Percentiles rank a stretch among this genome's conserved stretches.
These are phyloP conservation scores for human DNA, from an alignment of 2,113 vertebrate genomes.

Conservation along the genomic window DNA sequence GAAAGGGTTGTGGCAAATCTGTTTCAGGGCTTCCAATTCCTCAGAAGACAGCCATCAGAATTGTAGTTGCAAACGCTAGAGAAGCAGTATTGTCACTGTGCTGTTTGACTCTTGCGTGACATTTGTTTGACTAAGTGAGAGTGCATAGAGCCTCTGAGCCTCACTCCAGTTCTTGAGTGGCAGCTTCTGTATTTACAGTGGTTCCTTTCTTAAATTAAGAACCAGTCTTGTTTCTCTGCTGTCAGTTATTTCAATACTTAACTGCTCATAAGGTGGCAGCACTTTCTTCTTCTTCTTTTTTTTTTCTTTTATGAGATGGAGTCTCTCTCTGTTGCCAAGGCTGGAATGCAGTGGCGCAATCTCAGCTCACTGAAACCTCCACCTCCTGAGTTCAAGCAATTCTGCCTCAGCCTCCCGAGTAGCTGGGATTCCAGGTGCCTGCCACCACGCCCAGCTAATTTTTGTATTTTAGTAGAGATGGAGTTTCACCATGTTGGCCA, in stretches of 20 bases:
- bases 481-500: no score
- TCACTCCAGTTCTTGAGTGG: neutral
- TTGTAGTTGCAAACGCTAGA: neutral
- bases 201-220: neutral
- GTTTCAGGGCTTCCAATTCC: neutral
- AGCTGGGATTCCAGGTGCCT: no score
- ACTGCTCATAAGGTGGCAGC: neutral
- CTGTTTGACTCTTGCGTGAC: neutral
- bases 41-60: neutral
- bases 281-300: neutral
- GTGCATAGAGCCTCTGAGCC: neutral
- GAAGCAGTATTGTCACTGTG: neutral
- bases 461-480: no score
- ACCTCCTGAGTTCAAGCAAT: no score
- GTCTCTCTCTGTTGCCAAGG: no score
- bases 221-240: slow-evolving; percentile 16
- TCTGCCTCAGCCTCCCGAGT: no score
- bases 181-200: slow-evolving; percentile 45
- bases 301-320: no score
- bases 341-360: no score
- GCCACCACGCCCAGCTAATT: no score
- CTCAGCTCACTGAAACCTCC: no score
- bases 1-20: neutral
- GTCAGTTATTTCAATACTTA: slow-evolving; percentile 28
- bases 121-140: neutral